phyloP scores from a whole-genome alignment of 1,140 invertebrate species.

The Melipona quadrifasciata region DNA sequence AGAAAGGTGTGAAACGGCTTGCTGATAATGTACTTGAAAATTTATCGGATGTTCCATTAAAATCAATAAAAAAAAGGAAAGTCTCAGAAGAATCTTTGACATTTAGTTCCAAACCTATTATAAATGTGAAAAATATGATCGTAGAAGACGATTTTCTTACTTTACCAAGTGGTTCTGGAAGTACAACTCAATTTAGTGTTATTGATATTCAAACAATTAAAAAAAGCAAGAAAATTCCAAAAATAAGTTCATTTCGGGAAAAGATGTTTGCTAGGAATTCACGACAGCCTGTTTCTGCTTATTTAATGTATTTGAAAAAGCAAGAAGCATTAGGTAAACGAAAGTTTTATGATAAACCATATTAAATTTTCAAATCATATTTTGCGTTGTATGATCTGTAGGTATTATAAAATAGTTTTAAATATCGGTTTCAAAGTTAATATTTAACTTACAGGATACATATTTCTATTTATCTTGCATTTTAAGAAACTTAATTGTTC shows the following conservation, averaged over 20 bases:
- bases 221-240: constrained; percentile 41
- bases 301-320: constrained; percentile 66
- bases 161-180: constrained; percentile 50
- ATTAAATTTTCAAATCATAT: not conserved
- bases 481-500: not conserved
- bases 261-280: constrained; percentile 66
- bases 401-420: not conserved
- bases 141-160: constrained; percentile 45
- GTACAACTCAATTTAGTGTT: constrained; percentile 66
- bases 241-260: constrained; percentile 53
- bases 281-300: constrained; percentile 60
- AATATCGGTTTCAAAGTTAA: not conserved
- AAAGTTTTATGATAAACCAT: constrained; percentile 1
- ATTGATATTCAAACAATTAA: constrained; percentile 58
- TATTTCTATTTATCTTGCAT: too few relatives aligned
- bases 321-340: constrained; percentile 43
- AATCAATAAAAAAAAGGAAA: constrained; percentile 52
- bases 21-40: constrained; percentile 61
- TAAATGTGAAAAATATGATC: constrained; percentile 1
- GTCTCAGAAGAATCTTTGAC: constrained; percentile 36
- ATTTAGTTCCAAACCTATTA: constrained; percentile 13
- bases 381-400: not conserved
- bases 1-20: constrained; percentile 58
- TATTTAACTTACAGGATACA: too few relatives aligned
- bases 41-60: constrained; percentile 58